A percentile compares a stretch with the other conserved stretches of the same genome.
These are phyloP conservation scores for Spodoptera littoralis DNA, from an alignment of 2,888 invertebrate species.

Conservation along the genomic window DNA sequence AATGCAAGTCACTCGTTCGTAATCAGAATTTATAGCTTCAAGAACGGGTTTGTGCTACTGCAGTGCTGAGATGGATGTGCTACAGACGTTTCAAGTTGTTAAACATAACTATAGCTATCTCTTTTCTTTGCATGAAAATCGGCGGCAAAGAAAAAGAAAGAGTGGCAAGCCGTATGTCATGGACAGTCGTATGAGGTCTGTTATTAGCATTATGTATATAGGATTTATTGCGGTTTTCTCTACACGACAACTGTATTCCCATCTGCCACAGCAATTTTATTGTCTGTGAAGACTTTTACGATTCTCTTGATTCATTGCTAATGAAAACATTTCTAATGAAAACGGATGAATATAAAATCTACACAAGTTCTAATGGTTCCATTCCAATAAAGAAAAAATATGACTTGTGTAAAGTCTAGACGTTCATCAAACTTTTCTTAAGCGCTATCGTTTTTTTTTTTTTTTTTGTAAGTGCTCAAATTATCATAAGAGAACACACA, in stretches of 20 bases:
- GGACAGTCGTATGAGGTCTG: constrained; percentile 23
- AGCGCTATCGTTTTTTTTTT: constrained; percentile 13
- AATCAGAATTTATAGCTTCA: constrained; percentile 76
- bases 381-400: constrained; percentile 25
- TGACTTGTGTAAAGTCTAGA: constrained; percentile 36
- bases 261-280: constrained; percentile 29
- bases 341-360: constrained; percentile 25
- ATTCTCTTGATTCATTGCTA: constrained; percentile 47
- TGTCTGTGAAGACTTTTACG: constrained; percentile 35
- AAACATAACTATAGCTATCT: constrained; percentile 26
- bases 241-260: constrained; percentile 27
- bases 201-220: constrained; percentile 22
- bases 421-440: constrained; percentile 40
- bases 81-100: constrained; percentile 40
- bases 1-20: constrained; percentile 69
- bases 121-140: constrained; percentile 27
- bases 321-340: constrained; percentile 43
- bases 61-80: constrained; percentile 64
- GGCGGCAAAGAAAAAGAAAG: constrained; percentile 20
- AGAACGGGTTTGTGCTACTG: constrained; percentile 68
- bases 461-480: constrained; percentile 17
- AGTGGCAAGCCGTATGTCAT: constrained; percentile 15
- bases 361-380: constrained; percentile 20
- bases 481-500: constrained; percentile 31
- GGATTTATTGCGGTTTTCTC: constrained; percentile 41